These are phyloP conservation scores for Erinaceus europaeus DNA, from an alignment of 2,113 vertebrate species.

Conservation along the genomic window DNA sequence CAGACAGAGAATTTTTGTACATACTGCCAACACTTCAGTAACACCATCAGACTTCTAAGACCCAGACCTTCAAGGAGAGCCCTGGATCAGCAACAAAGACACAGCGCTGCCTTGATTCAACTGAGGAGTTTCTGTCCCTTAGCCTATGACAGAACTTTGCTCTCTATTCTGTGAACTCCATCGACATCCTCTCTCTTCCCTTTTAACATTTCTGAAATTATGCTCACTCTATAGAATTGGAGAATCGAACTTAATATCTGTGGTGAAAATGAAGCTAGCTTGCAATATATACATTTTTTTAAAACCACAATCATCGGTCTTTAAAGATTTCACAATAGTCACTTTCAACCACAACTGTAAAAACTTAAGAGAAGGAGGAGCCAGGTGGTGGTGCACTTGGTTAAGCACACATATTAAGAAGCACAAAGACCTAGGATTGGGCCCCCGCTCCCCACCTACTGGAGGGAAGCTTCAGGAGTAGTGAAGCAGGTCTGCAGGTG, in stretches of 20 bases:
- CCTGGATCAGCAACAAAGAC: not conserved
- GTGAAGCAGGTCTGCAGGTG: too few species aligned
- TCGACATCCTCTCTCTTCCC: not conserved
- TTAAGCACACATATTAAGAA: too few species aligned
- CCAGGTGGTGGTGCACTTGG: too few species aligned
- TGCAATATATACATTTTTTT: not conserved
- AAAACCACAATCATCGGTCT: too few species aligned
- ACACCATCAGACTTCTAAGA: not conserved
- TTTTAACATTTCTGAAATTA: not conserved
- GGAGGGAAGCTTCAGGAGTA: too few species aligned
- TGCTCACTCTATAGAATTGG: not conserved
- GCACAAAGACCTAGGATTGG: too few species aligned
- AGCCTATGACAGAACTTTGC: not conserved
- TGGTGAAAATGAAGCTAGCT: not conserved
- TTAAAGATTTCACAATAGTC: too few species aligned
- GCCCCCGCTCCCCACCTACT: too few species aligned
- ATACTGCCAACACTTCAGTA: not conserved
- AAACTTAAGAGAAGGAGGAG: too few species aligned
- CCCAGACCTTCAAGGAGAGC: not conserved
- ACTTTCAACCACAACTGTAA: too few species aligned
- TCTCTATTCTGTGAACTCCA: too few species aligned
- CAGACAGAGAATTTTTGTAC: too few species aligned
- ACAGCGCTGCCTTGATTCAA: rapidly evolving
- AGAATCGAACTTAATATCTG: not conserved
- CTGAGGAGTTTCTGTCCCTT: not conserved